A percentile compares a stretch with the other conserved stretches of the same genome.
Conservation (phyloP, 2,888 invertebrate species). For the Baccha elongata region DNA sequence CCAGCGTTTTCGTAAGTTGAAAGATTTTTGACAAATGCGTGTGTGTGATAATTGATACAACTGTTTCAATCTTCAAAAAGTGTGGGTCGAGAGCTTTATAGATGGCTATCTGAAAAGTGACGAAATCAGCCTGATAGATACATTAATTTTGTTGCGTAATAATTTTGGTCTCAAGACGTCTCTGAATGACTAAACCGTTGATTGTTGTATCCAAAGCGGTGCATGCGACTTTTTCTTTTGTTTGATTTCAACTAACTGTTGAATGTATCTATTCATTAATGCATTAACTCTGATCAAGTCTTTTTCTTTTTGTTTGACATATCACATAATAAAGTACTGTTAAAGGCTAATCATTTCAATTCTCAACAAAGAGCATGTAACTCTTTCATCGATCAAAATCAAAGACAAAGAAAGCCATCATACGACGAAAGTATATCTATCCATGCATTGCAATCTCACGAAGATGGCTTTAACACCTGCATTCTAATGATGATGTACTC, state of each 20-base stretch:
- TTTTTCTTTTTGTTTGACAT: conserved; percentile 21
- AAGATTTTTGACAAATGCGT: conserved; percentile 27
- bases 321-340: conserved; percentile 31
- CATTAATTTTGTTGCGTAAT: conserved; percentile 31
- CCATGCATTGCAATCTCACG: conserved; percentile 51
- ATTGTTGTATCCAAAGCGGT: conserved; percentile 40
- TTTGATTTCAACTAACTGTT: conserved; percentile 53
- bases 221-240: conserved; percentile 39
- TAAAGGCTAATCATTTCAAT: conserved; percentile 32
- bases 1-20: neutral
- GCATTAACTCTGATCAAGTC: conserved; percentile 8
- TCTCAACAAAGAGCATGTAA: conserved; percentile 14
- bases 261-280: conserved; percentile 69
- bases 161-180: neutral
- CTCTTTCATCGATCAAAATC: conserved; percentile 39
- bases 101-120: conserved; percentile 26
- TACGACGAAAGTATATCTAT: neutral
- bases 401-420: conserved; percentile 40
- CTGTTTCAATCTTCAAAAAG: conserved; percentile 1
- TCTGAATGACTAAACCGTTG: conserved; percentile 4
- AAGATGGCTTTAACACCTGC: conserved; percentile 59
- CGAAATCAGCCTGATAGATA: conserved; percentile 19
- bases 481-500: conserved; percentile 56
- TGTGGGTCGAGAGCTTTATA: conserved; percentile 20
- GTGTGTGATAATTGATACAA: neutral